Base-by-base conservation (phyloP, 1,140 invertebrate genomes). In the Steinernema khuongi region DNA sequence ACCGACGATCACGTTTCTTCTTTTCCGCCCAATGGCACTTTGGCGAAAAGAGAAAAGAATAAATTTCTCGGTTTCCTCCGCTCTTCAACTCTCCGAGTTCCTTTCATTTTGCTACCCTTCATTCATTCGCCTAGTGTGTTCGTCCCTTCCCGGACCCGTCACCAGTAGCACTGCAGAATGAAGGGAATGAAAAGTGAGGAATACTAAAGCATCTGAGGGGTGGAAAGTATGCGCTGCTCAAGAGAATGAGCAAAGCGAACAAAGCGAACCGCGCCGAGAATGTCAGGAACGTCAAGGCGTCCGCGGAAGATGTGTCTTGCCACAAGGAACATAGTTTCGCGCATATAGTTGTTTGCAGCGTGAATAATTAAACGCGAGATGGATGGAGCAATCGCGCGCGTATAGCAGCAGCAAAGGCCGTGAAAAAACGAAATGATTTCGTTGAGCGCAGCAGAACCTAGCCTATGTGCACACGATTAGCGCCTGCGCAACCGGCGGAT, bases 331-430 rank as follows among this genome's bases (percentile, higher is more conserved):
- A n/a, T 11, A 60, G 50, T 60, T 60, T 11, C 50, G 26, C n/a
- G n/a, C 4, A 41, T 17, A 22, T 60, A 17, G 14, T 14, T 60
- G 50, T 60, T 60, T 60, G 11, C 50, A 26, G 11, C 22, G 50
- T 60, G 50, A 60, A 60, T 60, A 60, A 60, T 60, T 60, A 26
- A 60, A 60, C 14, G 26, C 19, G 50, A 60, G 22, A 60, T 22
- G 22, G 50, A 60, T 7, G n/a, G 36, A 41, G n/a, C 7, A 11
- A 41, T 41, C 22, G 50, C 50, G 19, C 7, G 7, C 14, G 26
- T 60, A n/a, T n/a, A n/a, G n/a, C n/a, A n/a, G 50, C 50, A 60
- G 11, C 11, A 60, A 60, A 60, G 50, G 50, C 50, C 50, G 50
- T 22, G 7, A 60, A 22, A 22, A 60, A 60, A 4, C 2, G 26